Base-by-base conservation (phyloP, 2,797 vertebrate genomes). In the Margarornis squamiger region DNA sequence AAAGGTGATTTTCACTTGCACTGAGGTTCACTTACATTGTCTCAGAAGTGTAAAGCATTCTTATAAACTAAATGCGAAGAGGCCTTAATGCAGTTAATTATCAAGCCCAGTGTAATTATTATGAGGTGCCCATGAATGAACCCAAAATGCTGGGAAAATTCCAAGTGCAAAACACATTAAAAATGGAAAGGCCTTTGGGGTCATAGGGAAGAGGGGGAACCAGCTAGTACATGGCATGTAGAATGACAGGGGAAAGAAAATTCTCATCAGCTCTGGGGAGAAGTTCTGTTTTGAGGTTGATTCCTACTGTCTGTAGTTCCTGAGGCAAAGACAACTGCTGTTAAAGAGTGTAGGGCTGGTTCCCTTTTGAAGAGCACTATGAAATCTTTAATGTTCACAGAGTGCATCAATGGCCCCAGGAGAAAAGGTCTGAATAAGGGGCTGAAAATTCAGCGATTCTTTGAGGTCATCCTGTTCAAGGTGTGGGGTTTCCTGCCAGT, bases 391-490 rank as follows among this genome's bases (percentile, higher is more conserved):
- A 88, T 88, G 62, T 84, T 88, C 86, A 65, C 66, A 19, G 39
- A 55, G 12, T 79, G 8, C 51, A 81, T 51, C 27, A 36, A 62
- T 73, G 51, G 51, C 9, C n/a, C 15, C 71, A 52, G n/a, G 46
- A 78, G 76, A 84, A 96, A 88, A 70, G 9, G 23, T 65, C 54
- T 81, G 73, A 68, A 88, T 90, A 93, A 52, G 16, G 16, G 21
- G 48, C 6, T 88, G 82, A 86, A 92, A 93, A 63, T 77, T 93
- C 88, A 90, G 8, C 83, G 38, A 46, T 93, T 67, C 59, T 86
- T 91, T 76, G 58, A 90, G 87, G 95, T 95, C 82, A 91, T 73
- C 59, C 66, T 79, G 71, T 71, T 93, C 73, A 93, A 96, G 94
- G 93, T 91, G 85, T 88, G 85, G 48, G 59, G 41, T 73, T 95